phyloP scores from a whole-genome alignment of 2,888 invertebrate species.

The Polymixis lichenea region DNA sequence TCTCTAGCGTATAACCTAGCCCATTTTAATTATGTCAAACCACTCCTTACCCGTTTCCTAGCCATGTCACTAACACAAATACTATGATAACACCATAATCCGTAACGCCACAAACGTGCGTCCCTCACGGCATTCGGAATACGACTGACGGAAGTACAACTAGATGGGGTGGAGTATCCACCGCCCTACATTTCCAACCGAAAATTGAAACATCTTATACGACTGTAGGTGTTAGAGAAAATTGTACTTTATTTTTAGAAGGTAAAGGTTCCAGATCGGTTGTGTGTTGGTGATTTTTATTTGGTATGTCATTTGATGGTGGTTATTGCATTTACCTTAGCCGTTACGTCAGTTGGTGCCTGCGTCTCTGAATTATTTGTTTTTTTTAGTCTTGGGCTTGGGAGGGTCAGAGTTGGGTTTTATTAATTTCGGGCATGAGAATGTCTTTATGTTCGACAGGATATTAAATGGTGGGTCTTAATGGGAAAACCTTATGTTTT shows the following conservation, averaged over 20 bases:
- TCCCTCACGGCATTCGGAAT: conserved; percentile 70
- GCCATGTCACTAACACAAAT: conserved; percentile 79
- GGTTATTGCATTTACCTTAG: conserved; percentile 72
- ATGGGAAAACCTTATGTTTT: conserved; percentile 1
- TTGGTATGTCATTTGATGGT: conserved; percentile 60
- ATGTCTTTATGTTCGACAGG: conserved; percentile 34
- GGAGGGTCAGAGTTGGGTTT: conserved; percentile 40
- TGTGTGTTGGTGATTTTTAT: conserved; percentile 48
- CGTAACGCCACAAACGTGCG: conserved; percentile 67
- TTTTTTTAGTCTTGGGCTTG: conserved; percentile 41
- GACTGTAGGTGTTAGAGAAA: conserved; percentile 59
- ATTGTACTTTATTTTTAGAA: conserved; percentile 58
- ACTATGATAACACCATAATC: conserved; percentile 70
- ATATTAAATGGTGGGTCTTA: conserved; percentile 10
- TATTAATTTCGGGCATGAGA: conserved; percentile 45
- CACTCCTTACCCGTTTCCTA: conserved; percentile 86
- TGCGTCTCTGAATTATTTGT: conserved; percentile 60
- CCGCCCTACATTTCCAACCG: conserved; percentile 79
- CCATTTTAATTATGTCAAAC: conserved; percentile 57
- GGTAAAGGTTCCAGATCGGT: conserved; percentile 58
- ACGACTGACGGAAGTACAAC: conserved; percentile 76
- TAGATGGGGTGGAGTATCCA: conserved; percentile 74
- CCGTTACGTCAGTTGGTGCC: conserved; percentile 65
- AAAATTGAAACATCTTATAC: conserved; percentile 73
- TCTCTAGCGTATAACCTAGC: conserved; percentile 58